phyloP scores from a whole-genome alignment of 1,140 invertebrate species.

The Drosophila orosa region DNA sequence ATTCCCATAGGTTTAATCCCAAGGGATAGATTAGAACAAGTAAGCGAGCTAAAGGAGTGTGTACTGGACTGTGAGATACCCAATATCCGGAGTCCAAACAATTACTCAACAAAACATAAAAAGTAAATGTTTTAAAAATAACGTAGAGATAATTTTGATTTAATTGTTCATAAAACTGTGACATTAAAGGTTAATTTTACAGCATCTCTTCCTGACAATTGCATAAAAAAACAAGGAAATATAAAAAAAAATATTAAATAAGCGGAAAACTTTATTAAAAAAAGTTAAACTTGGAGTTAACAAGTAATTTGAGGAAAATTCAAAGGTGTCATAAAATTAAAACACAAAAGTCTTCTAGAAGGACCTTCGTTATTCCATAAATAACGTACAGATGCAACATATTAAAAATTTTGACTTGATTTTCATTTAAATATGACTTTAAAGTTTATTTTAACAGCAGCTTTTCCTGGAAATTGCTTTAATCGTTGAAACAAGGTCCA shows the following conservation, averaged over 20 bases:
- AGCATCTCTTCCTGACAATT: background rate
- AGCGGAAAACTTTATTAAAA: too few relatives aligned
- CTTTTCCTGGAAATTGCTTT: background rate
- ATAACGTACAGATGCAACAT: too few relatives aligned
- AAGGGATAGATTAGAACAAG: background rate
- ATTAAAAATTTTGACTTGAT: too few relatives aligned
- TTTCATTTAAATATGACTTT: too few relatives aligned
- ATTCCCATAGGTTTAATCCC: background rate
- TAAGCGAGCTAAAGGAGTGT: background rate
- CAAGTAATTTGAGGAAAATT: too few relatives aligned
- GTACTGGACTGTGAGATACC: background rate
- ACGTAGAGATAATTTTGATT: too few relatives aligned
- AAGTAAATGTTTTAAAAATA: too few relatives aligned
- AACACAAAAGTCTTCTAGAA: background rate
- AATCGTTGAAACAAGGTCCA: background rate
- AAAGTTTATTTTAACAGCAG: background rate
- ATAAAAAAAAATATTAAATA: background rate
- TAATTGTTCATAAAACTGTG: too few relatives aligned
- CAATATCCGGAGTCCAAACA: rapidly evolving
- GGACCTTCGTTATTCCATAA: too few relatives aligned
- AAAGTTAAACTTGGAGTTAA: too few relatives aligned
- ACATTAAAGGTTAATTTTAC: background rate
- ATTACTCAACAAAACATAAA: too few relatives aligned
- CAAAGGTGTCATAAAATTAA: background rate
- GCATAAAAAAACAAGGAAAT: background rate